Base-by-base conservation (phyloP, 2,888 invertebrate species). In the Alloscopus bannaensis region DNA sequence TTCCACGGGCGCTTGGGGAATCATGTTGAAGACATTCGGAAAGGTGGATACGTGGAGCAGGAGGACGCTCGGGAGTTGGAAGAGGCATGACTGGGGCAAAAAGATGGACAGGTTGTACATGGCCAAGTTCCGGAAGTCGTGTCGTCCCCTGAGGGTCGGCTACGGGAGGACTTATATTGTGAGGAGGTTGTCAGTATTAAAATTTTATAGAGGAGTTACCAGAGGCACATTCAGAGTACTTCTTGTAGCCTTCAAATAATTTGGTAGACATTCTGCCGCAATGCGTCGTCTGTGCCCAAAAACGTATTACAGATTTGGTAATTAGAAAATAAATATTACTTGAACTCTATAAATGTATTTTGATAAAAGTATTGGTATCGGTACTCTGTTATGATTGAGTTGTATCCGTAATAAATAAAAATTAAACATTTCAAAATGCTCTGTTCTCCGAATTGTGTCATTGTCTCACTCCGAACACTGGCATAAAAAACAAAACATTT, bases 221-320 rank as follows among this genome's bases (percentile, higher is more conserved):
- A 1, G 73, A 8, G 73, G 73, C 29, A 73, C 65, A 31, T 65
- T 73, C 40, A 55, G 73, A 24, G 57, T 50, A 8, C 52, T 71
- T n/a, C 22, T 73, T 13, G 2, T 57, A 26, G 57, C 36, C 3
- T 50, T 50, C 2, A 50, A 18, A 18, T 50, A 18, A 11, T 42
- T n/a, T n/a, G 8, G 42, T 1, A 8, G 31, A n/a, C n/a, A n/a
- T n/a, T n/a, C n/a, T n/a, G n/a, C n/a, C n/a, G n/a, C n/a, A n/a
- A n/a, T n/a, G n/a, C n/a, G n/a, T n/a, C n/a, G n/a, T n/a, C n/a
- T n/a, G n/a, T n/a, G n/a, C n/a, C n/a, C n/a, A n/a, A n/a, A n/a
- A n/a, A n/a, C n/a, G n/a, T n/a, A n/a, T n/a, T n/a, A n/a, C n/a
- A n/a, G n/a, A n/a, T n/a, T n/a, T n/a, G n/a, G n/a, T n/a, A n/a